Evolutionary conservation across 2,113 vertebrate species (phyloP).

Genomic region (Charina bottae): DNA sequence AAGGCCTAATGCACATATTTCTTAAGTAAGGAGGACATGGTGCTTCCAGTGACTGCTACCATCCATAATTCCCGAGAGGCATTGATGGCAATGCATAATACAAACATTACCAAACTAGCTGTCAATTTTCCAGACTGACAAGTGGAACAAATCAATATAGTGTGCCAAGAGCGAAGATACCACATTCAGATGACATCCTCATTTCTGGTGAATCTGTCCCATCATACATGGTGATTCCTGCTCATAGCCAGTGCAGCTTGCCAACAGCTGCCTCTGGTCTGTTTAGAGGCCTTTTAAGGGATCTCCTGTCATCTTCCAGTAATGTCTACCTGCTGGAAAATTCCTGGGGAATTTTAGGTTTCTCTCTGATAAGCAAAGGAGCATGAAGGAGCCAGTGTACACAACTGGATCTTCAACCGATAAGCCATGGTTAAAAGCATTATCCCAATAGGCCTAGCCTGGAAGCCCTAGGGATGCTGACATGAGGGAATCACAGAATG

Average conservation of each 20-base stretch:
- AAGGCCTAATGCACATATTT: neutral
- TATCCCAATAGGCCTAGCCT: neutral
- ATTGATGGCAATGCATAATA: no score
- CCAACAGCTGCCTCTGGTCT: neutral
- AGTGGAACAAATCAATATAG: neutral
- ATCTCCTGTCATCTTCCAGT: neutral
- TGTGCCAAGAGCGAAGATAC: neutral
- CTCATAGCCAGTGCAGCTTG: neutral
- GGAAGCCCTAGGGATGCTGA: constrained; percentile 4
- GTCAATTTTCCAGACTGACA: neutral
- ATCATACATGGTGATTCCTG: neutral
- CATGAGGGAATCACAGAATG: neutral
- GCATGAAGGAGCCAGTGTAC: neutral
- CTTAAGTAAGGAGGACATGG: neutral
- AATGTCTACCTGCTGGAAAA: neutral
- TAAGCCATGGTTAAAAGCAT: neutral
- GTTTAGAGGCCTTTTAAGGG: neutral
- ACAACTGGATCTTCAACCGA: neutral
- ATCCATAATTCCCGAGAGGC: neutral
- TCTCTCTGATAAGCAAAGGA: neutral
- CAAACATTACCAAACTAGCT: neutral
- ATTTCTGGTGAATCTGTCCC: neutral
- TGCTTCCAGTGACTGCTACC: neutral
- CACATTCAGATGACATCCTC: neutral
- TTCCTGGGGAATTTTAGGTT: neutral